Base-by-base conservation (phyloP, 1,140 invertebrate genomes). In the Cherax destructor region DNA sequence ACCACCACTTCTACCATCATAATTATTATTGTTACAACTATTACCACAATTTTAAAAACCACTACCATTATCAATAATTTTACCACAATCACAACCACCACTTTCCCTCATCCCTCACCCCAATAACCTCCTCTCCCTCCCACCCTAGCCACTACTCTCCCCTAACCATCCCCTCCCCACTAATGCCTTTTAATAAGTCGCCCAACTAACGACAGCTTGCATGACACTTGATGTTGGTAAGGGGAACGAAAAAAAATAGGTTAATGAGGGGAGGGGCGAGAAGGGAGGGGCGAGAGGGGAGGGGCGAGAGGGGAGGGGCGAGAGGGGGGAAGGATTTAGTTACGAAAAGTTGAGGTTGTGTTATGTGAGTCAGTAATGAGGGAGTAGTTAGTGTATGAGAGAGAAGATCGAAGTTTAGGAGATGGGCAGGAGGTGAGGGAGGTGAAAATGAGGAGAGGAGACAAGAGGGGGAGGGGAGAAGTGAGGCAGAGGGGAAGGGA, bases 201-300 rank as follows among this genome's bases (percentile, higher is more conserved):
- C 80, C 59, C 18, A 16, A 41, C 65, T 83, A 83, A 83, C 81
- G 59, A 83, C 81, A 83, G n/a, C 81, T 69, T 69, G 81, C 81
- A 83, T 83, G 81, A 83, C 81, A 69, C 81, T 83, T 83, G 81
- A 83, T 83, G 59, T 21, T 41, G 59, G 81, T 69, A 59, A 61
- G 59, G 59, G 7, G 59, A 83, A 83, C 52, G 11, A 7, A 56
- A 56, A 56, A 83, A 83, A 61, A 7, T 0, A 13, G 52, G 52
- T 56, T 13, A 56, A 56, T 56, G 52, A 56, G 52, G 52, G 11
- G 52, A 3, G 6, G 52, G 52, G n/a, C n/a, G n/a, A n/a, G n/a
- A n/a, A n/a, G n/a, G n/a, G n/a, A n/a, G n/a, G 52, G 52, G 52
- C 52, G 11, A 0, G 11, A 13, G 52, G 52, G 52, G 52, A 13